phyloP scores from a whole-genome alignment of 2,113 vertebrate genomes.

The Apodemus speciosus region DNA sequence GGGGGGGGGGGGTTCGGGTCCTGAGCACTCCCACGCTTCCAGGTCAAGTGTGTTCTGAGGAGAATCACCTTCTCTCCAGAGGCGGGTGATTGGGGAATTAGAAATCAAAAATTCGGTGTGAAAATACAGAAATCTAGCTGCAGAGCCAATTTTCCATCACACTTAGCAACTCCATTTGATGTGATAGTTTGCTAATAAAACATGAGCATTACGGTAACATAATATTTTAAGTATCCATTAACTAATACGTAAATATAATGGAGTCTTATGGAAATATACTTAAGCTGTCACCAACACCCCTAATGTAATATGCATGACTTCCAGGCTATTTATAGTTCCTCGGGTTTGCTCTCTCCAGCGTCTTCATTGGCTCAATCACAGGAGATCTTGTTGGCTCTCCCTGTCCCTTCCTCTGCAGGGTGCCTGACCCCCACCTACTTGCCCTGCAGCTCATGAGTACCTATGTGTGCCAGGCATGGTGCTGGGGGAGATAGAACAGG shows the following conservation, averaged over 20 bases:
- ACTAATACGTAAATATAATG: conserved; percentile 87
- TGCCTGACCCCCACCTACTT: accelerated
- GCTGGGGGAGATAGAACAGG: neutral
- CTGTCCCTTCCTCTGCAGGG: neutral
- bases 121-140: conserved; percentile 66
- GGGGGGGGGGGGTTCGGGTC: neutral
- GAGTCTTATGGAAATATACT: conserved; percentile 86
- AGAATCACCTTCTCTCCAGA: conserved; percentile 38
- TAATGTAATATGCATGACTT: conserved; percentile 84
- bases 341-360: conserved; percentile 63
- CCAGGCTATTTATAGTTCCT: conserved; percentile 80
- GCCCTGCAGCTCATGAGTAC: accelerated
- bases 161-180: conserved; percentile 71
- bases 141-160: conserved; percentile 80
- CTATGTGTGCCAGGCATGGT: neutral
- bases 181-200: conserved; percentile 84
- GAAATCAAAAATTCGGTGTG: conserved; percentile 73
- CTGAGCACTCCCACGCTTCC: conserved; percentile 13
- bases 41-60: neutral
- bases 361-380: conserved; percentile 69
- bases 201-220: conserved; percentile 83
- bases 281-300: conserved; percentile 84
- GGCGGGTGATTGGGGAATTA: conserved; percentile 77
- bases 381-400: conserved; percentile 60
- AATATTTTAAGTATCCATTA: conserved; percentile 82